These are phyloP conservation scores for Dasypolia templi DNA, from an alignment of 2,888 invertebrate species.

Conservation along the genomic window DNA sequence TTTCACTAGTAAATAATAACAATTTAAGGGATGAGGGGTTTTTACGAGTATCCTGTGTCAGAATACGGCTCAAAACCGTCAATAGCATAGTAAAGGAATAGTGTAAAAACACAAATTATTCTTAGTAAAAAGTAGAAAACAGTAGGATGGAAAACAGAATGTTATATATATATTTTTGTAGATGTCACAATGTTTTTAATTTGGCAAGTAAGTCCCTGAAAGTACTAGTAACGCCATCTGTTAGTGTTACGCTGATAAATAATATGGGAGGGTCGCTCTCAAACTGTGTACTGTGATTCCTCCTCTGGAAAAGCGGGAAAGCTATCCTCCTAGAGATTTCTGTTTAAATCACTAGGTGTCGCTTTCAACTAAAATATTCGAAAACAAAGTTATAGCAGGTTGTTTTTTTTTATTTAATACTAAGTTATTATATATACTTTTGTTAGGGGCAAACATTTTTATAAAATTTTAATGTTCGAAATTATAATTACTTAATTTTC, in stretches of 20 bases:
- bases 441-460: neutral
- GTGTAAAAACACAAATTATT: neutral
- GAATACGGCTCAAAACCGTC: neutral
- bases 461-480: no score
- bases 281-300: constrained; percentile 12
- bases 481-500: no score
- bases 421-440: neutral
- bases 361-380: constrained; percentile 7
- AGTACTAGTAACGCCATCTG: constrained; percentile 58
- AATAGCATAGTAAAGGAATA: neutral
- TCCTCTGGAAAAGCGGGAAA: constrained; percentile 18
- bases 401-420: no score
- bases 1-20: neutral
- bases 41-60: neutral
- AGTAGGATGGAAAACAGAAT: neutral
- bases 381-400: neutral
- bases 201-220: neutral
- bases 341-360: constrained; percentile 53
- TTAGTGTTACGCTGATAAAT: neutral
- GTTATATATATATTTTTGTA: neutral
- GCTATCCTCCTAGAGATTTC: constrained; percentile 4
- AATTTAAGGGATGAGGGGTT: no score
- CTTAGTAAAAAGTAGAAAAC: neutral
- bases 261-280: constrained; percentile 14
- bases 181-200: neutral